Evolutionary conservation across 2,113 vertebrate genomes (phyloP), one percentile per base, ranked within the genome.

Genomic region (Ammospiza nelsoni): DNA sequence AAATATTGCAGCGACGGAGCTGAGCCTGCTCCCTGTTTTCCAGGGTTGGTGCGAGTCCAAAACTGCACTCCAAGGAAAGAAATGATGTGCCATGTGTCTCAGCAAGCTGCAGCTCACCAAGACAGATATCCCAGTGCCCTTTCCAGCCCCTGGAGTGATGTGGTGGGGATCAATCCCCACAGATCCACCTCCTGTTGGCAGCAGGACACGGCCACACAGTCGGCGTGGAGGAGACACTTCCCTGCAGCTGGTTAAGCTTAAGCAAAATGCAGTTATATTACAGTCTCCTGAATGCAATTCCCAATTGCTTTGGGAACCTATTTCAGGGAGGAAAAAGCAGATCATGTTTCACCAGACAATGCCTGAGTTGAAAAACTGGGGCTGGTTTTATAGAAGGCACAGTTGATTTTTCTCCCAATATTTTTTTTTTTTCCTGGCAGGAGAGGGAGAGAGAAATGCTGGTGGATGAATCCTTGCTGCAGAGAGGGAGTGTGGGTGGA

Each of bases 211-310:
- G 72, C 95, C 86, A 84, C 83, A 59, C 94, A 89, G 85, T 23
- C 76, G 35, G 83, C 15, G 0, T 2, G 63, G 83, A 81, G 28
- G 65, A 94, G 83, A 92, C 96, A 75, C 92, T 77, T 93, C 17
- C 1, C 59, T 37, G 86, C 91, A 95, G 92, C 69, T 93, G 96
- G 94, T 92, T 86, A 74, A 93, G 83, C 83, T 97, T 94, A 94
- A 92, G 76, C 24, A 78, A 88, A 97, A 84, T 67, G 68, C 80
- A 86, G 84, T 83, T 74, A 13, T 55, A 43, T 90, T 89, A 57
- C 57, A 77, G 43, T 12, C 85, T n/a, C 82, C 80, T 63, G 89
- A 92, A 87, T 77, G 51, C 22, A 95, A 96, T 66, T 63, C 84
- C 82, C 84, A 20, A 58, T 62, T 84, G 87, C 84, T 94, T 87